Evolutionary conservation across 2,888 invertebrate species (phyloP), one percentile per base, ranked within the genome.

Genomic region (Diabrotica balteata): DNA sequence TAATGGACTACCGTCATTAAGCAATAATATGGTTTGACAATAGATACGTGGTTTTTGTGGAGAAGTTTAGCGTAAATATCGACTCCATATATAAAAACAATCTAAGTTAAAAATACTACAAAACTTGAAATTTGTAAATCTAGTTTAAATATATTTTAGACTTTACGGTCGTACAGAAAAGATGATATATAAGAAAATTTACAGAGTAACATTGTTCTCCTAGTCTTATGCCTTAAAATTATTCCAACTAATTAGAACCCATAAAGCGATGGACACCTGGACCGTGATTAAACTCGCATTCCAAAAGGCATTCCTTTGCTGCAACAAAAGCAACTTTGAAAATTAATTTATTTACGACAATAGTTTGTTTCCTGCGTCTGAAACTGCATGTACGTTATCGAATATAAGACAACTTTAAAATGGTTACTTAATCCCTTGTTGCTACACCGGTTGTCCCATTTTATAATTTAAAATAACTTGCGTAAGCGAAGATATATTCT

Each of bases 201-300:
- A 32, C 49, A 49, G 11, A 4, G 22, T 57, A 45, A 45, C 55
- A 17, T 44, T 57, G 55, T 7, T 10, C 55, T n/a, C 7, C 53
- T 46, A 7, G 17, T 53, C 53, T 54, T 17, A 60, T 52, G 53
- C 53, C 10, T 46, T 54, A 8, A 55, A 64, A 67, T 64, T 62
- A 67, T 67, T 61, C 62, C 61, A 55, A 62, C 67, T 70, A 70
- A 70, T 70, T 70, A 70, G 53, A 49, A 45, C 45, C 61, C 59
- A 63, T 67, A 62, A 66, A 55, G 22, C 11, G 53, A 55, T 64
- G 72, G 62, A 71, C 71, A 73, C 73, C 71, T 73, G 73, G 70
- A 71, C 69, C 67, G 67, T 70, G 63, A 71, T 73, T 69, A 66
- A 70, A 63, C 66, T 70, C 68, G 64, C 63, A 70, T 71, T 68